Evolutionary conservation across 2,888 invertebrate species (phyloP).

Genomic region (Heteropelma amictum): DNA sequence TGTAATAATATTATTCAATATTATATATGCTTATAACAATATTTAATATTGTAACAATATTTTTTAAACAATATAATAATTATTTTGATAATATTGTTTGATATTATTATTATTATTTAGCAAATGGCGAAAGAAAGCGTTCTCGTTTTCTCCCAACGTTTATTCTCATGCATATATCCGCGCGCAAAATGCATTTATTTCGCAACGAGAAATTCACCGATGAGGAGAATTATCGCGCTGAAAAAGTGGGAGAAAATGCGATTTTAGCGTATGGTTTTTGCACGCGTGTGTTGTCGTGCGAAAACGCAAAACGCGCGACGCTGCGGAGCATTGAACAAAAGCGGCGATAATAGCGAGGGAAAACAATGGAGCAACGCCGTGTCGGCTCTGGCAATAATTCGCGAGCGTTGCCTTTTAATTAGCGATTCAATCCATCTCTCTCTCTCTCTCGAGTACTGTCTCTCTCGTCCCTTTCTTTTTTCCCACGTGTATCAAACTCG

Average conservation of each 20-base stretch:
- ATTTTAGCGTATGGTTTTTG: background rate
- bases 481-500: constrained; percentile 48
- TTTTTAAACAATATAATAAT: no score
- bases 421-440: constrained; percentile 57
- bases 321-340: no score
- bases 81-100: no score
- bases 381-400: constrained; percentile 49
- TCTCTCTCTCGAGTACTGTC: background rate
- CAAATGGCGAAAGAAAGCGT: constrained; percentile 39
- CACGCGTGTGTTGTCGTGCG: background rate
- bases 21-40: no score
- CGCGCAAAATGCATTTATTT: background rate
- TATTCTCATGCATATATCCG: constrained; percentile 1
- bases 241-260: background rate
- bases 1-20: no score
- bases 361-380: constrained; percentile 42
- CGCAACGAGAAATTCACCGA: constrained; percentile 25
- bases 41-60: no score
- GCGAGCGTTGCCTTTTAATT: constrained; percentile 53
- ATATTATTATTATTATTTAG: background rate
- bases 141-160: constrained; percentile 10
- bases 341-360: background rate
- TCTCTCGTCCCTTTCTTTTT: constrained; percentile 51
- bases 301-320: no score
- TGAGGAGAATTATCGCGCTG: constrained; percentile 20